These are phyloP conservation scores for Micrasema longulum DNA, from an alignment of 1,140 invertebrate species.

Conservation along the genomic window DNA sequence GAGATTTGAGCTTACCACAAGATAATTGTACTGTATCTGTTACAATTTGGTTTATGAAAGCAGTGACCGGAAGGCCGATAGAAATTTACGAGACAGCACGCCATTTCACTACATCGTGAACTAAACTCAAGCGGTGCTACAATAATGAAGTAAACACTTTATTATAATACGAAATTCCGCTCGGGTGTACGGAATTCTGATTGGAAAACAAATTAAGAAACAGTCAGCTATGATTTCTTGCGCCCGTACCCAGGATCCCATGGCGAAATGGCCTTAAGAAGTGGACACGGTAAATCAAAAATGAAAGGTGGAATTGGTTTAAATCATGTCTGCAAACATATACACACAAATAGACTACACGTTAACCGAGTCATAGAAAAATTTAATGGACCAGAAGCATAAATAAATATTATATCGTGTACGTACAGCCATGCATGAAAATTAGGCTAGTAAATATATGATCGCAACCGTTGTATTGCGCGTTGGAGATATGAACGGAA, in stretches of 20 bases:
- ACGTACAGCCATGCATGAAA: conserved; percentile 18
- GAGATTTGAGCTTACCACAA: too few relatives aligned
- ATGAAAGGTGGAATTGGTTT: conserved; percentile 10
- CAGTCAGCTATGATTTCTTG: too few relatives aligned
- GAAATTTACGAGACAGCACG: too few relatives aligned
- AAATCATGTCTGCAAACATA: conserved; percentile 2
- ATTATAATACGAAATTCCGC: too few relatives aligned
- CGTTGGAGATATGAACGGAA: neutral
- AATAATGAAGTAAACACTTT: too few relatives aligned
- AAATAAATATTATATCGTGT: conserved; percentile 11
- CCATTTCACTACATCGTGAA: too few relatives aligned
- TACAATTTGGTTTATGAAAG: too few relatives aligned
- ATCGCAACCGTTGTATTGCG: neutral
- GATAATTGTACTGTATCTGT: too few relatives aligned
- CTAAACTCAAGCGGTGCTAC: too few relatives aligned
- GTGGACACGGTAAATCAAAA: conserved; percentile 24
- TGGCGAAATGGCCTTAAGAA: conserved; percentile 18
- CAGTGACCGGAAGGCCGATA: neutral
- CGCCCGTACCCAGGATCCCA: conserved; percentile 2
- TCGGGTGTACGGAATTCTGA: too few relatives aligned
- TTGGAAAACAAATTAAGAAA: too few relatives aligned
- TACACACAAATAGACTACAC: neutral
- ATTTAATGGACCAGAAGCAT: conserved; percentile 26
- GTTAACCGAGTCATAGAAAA: conserved; percentile 5
- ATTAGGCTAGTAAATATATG: conserved; percentile 19